A percentile compares a stretch with the other conserved stretches of the same genome.
Evolutionary conservation across 2,113 vertebrate genomes (phyloP).

Genomic region (Todiramphus chloris): DNA sequence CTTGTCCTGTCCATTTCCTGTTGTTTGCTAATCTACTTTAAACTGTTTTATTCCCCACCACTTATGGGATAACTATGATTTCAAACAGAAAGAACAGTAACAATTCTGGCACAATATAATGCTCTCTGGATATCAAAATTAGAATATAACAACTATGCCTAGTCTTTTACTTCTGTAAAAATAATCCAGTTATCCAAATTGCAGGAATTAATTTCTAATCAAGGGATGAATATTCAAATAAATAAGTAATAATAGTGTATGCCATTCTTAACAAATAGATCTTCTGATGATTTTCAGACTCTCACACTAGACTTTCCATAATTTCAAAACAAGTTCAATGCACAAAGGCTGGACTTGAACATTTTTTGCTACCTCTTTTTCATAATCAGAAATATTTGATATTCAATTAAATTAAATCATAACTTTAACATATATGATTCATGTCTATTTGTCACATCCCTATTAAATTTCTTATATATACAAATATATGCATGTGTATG

Average conservation of each 20-base stretch:
- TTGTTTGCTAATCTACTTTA: background rate
- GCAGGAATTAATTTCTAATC: background rate
- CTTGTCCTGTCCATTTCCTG: background rate
- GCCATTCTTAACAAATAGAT: background rate
- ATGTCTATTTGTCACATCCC: background rate
- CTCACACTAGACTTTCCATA: background rate
- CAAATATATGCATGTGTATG: background rate
- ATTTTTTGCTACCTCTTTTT: background rate
- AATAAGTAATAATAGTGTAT: background rate
- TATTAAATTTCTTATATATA: background rate
- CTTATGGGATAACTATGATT: background rate
- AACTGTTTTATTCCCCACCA: background rate
- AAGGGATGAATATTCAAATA: background rate
- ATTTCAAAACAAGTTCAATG: background rate
- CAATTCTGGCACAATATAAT: background rate
- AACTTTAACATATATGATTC: background rate
- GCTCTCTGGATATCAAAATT: background rate
- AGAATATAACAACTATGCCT: background rate
- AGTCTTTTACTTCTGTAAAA: background rate
- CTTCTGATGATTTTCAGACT: background rate
- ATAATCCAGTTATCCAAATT: background rate
- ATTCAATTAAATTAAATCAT: background rate
- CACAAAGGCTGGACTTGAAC: background rate
- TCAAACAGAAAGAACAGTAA: background rate
- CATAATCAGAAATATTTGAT: background rate